Base-by-base conservation (phyloP, 2,113 vertebrate genomes). In the Trogon melanurus region DNA sequence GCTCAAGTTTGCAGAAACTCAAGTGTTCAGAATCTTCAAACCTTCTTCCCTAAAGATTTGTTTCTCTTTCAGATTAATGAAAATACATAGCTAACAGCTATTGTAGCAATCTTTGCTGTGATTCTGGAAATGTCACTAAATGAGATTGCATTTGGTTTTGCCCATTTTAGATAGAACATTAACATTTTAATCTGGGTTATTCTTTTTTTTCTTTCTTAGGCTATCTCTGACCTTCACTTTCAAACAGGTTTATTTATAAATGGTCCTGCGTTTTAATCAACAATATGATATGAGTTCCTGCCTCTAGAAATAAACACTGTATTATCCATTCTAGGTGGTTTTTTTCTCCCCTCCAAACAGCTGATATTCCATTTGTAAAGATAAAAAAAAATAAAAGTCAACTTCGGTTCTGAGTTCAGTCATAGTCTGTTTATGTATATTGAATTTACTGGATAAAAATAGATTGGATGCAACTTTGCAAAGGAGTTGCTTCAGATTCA, bases 211-310 rank as follows among this genome's bases (percentile, higher is more conserved):
- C 13, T 41, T 95, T 47, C 66, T 94, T 91, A 95, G 76, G 85
- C 51, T 85, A 85, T 78, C 34, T 92, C 38, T 96, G 89, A 95
- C 92, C 92, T 96, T 95, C 56, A 65, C 56, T 85, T 94, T 96
- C 26, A 94, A 93, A 78, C 7, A 79, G 19, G 17, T 32, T 88
- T 85, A 38, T 93, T 90, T 85, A 71, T 53, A 95, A 87, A 48
- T 65, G 18, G 16, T 73, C 41, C 26, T 75, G 13, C 64, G 13
- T 96, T 94, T 95, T 89, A 95, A 74, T 67, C 61, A 84, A 84
- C 34, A 79, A 53, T 53, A 64, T 67, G 11, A 45, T 83, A 70
- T 19, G 61, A 79, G 16, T 47, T 78, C 26, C 30, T 80, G 29
- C 20, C 6, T 79, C 36, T 58, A 88, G 16, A 94, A 76, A 83